Percentiles rank a stretch among this genome's conserved stretches.
These are phyloP conservation scores for Carpatolechia fugitivella DNA, from an alignment of 2,888 invertebrate species.

Conservation along the genomic window DNA sequence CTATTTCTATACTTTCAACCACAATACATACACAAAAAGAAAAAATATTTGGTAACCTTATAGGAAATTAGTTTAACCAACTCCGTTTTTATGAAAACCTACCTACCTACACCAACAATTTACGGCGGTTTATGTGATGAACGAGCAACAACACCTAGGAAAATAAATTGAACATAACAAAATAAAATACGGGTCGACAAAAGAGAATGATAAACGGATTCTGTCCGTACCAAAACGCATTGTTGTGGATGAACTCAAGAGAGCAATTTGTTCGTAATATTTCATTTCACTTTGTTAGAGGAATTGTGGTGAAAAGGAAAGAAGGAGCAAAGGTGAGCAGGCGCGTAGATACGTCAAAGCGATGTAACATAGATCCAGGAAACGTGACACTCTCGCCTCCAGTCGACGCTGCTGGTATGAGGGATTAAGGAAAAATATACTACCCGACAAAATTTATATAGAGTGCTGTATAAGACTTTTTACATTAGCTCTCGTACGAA, in stretches of 20 bases:
- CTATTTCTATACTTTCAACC: too few species aligned
- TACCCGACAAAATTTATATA: too few species aligned
- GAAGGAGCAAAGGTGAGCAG: background rate
- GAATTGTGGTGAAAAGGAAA: background rate
- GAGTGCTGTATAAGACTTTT: too few species aligned
- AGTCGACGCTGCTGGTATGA: too few species aligned
- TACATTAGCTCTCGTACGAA: too few species aligned
- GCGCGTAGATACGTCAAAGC: background rate
- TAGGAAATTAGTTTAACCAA: background rate
- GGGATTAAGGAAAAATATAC: too few species aligned
- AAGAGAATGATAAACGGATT: conserved; percentile 3
- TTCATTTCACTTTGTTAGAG: conserved; percentile 1
- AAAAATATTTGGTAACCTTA: background rate
- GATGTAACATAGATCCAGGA: background rate
- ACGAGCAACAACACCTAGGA: background rate
- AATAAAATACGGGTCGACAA: background rate
- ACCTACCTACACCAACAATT: too few species aligned
- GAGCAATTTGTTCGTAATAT: conserved; percentile 1
- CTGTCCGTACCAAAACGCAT: background rate
- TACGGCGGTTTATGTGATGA: too few species aligned
- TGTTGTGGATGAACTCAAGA: conserved; percentile 1
- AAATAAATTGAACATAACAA: background rate
- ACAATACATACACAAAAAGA: too few species aligned
- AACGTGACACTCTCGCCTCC: too few species aligned
- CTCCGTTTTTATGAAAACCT: background rate